Percentiles rank a stretch among this genome's conserved stretches.
phyloP scores from a whole-genome alignment of 2,797 vertebrate genomes.

The Sebastes cheni region DNA sequence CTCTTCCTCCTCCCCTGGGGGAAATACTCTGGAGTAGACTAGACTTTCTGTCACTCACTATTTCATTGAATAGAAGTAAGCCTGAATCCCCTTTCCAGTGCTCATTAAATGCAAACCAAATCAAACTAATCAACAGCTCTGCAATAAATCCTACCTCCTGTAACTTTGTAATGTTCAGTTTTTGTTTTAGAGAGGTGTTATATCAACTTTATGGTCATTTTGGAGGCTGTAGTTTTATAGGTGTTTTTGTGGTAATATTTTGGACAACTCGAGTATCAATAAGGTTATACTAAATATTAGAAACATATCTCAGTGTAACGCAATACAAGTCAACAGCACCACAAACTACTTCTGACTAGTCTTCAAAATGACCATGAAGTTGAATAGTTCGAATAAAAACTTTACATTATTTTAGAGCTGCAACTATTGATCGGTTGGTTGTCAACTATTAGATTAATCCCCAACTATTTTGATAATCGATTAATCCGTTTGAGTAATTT shows the following conservation, averaged over 20 bases:
- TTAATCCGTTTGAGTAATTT: too few relatives aligned
- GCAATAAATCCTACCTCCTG: background rate
- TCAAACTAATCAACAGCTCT: background rate
- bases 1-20: background rate
- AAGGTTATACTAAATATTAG: background rate
- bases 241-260: background rate
- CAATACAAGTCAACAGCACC: background rate
- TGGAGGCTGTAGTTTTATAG: background rate
- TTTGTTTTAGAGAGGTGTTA: background rate
- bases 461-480: too few relatives aligned
- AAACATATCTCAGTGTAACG: background rate
- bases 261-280: background rate
- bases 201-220: background rate
- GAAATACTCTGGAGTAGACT: background rate
- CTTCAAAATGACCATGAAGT: background rate
- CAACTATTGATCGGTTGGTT: too few relatives aligned
- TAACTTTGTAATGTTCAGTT: background rate
- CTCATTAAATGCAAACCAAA: background rate
- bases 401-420: background rate
- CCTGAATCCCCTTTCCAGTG: background rate
- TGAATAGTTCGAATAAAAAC: background rate
- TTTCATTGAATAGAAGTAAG: background rate
- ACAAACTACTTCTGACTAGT: background rate
- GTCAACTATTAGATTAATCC: too few relatives aligned
- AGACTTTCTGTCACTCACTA: background rate